A percentile compares a stretch with the other conserved stretches of the same genome.
phyloP scores from a whole-genome alignment of 2,797 vertebrate genomes.

The Melanotaenia parkinsoni region DNA sequence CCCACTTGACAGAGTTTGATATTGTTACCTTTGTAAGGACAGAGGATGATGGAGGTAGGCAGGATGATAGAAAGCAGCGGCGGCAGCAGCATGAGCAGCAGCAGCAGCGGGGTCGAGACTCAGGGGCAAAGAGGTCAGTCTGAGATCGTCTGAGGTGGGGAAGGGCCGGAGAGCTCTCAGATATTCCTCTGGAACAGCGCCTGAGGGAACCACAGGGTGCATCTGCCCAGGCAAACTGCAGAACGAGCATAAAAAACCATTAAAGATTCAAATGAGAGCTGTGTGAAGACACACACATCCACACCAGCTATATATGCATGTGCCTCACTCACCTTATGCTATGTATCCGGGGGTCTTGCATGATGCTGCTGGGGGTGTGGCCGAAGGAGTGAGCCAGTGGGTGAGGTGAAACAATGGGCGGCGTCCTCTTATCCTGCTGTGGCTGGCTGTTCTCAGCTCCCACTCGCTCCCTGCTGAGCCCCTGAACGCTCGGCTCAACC shows the following conservation, averaged over 20 bases:
- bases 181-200: conserved; percentile 89
- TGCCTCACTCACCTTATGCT: conserved; percentile 85
- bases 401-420: conserved; percentile 84
- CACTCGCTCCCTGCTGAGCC: conserved; percentile 83
- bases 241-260: neutral
- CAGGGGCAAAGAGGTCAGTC: conserved; percentile 89
- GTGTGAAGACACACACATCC: neutral
- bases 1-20: neutral
- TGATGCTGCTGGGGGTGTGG: conserved; percentile 86
- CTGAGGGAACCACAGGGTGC: conserved; percentile 82
- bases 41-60: conserved; percentile 83
- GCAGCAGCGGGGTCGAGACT: conserved; percentile 86
- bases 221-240: conserved; percentile 90
- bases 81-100: conserved; percentile 72
- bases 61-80: conserved; percentile 91
- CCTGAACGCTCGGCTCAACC: conserved; percentile 84
- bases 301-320: neutral
- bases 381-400: conserved; percentile 88
- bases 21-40: conserved; percentile 82
- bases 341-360: conserved; percentile 92
- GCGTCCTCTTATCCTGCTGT: conserved; percentile 89
- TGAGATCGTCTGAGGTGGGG: conserved; percentile 90
- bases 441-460: conserved; percentile 83
- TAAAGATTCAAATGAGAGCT: neutral
- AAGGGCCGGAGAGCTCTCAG: conserved; percentile 92